These are phyloP conservation scores for Lasioglossum figueresi DNA, from an alignment of 2,888 invertebrate genomes.

Conservation along the genomic window DNA sequence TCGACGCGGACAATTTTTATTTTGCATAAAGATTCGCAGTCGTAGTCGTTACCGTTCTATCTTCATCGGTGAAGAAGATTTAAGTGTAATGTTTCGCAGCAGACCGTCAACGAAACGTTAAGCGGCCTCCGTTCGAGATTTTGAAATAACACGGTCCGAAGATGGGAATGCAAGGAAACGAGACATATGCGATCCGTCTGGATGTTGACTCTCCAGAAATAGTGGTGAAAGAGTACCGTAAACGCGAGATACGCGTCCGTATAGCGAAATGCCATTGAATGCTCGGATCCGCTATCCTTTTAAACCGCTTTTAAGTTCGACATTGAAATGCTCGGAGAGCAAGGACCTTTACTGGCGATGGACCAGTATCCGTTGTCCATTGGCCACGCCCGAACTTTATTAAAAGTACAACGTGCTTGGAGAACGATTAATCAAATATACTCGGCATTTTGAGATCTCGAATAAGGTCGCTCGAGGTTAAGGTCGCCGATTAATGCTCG, in stretches of 20 bases:
- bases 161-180: constrained; percentile 48
- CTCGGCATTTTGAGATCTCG: neutral
- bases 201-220: constrained; percentile 58
- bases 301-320: constrained; percentile 19
- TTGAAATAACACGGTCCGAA: constrained; percentile 37
- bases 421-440: neutral
- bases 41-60: too few relatives aligned
- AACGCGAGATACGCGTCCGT: constrained; percentile 43
- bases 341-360: constrained; percentile 29
- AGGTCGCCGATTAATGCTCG: neutral
- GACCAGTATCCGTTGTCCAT: constrained; percentile 26
- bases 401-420: neutral
- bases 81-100: constrained; percentile 9
- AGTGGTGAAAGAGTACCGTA: constrained; percentile 44
- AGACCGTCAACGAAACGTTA: constrained; percentile 2
- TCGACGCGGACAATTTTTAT: too few relatives aligned
- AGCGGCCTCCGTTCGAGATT: constrained; percentile 12
- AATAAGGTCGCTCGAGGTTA: neutral
- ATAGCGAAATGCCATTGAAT: constrained; percentile 46
- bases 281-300: constrained; percentile 27
- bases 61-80: too few relatives aligned
- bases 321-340: constrained; percentile 41
- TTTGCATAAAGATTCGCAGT: too few relatives aligned
- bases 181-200: constrained; percentile 46
- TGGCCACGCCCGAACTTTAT: neutral